Evolutionary conservation across 2,113 vertebrate species (phyloP), one percentile per base, ranked within the genome.

Genomic region (Oenanthe melanoleuca): DNA sequence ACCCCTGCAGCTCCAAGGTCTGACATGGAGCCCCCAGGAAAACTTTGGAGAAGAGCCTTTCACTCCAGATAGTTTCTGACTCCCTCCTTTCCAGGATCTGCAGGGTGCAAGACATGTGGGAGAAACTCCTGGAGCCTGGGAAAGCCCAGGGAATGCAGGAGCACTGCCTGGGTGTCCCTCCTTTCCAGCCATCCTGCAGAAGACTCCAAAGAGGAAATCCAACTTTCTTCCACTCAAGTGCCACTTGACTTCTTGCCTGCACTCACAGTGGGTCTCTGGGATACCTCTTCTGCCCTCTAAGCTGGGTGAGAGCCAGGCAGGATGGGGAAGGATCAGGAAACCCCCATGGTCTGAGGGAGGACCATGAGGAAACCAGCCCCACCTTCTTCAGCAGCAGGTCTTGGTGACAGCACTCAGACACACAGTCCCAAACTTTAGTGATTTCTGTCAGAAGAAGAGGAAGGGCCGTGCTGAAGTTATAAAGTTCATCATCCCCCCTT

Each of bases 171-270:
- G 19, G 8, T 9, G 1, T 60, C 21, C 24, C 33, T 73, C 44
- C 37, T 49, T 57, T 34, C 31, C 66, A 72, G 42, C 6, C 26
- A 19, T 23, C 31, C 37, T 52, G 60, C 12, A 15, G 28, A 66
- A 73, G 44, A 37, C 12, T 73, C 67, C 33, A 31, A 66, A 66
- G n/a, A 47, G 40, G 29, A 61, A 82, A 61, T 34, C 40, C 47
- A 34, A 5, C 1, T 2, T 42, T 40, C 20, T 60, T 50, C 14
- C 25, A 45, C 14, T 69, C 40, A 26, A 40, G 24, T 0, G 0
- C 15, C 0, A 0, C 37, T 52, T 33, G 33, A 23, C 31, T 57
- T 38, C 40, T 38, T 60, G 29, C 38, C 78, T 40, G n/a, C 2
- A 2, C n/a, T 60, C 40, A 14, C 52, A 59, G 12, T 6, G 14